phyloP scores from a whole-genome alignment of 2,797 vertebrate genomes.

The Neoniphon sammara region DNA sequence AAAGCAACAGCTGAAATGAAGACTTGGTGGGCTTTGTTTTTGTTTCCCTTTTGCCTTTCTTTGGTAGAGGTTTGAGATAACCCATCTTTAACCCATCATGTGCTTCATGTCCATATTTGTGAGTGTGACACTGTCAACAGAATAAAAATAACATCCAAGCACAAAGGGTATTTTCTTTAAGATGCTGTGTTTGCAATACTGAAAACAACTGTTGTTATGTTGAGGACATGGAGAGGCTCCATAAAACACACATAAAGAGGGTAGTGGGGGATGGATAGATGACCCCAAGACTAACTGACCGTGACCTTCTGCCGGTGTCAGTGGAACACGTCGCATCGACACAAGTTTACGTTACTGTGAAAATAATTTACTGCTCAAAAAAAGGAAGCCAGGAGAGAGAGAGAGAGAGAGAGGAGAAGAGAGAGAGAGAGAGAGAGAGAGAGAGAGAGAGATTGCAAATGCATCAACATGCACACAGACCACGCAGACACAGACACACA shows the following conservation, averaged over 20 bases:
- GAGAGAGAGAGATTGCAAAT: too few relatives aligned
- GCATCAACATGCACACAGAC: slow-evolving; percentile 4
- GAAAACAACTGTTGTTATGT: too few relatives aligned
- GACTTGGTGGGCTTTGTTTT: background rate
- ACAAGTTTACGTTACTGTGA: slow-evolving; percentile 19
- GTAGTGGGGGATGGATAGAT: background rate
- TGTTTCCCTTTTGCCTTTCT: background rate
- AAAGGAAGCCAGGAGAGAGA: too few relatives aligned
- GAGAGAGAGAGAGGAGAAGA: too few relatives aligned
- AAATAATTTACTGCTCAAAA: slow-evolving; percentile 30
- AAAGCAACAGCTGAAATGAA: background rate
- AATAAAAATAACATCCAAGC: too few relatives aligned
- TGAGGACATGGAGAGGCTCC: too few relatives aligned
- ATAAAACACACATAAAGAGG: too few relatives aligned
- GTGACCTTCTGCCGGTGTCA: background rate
- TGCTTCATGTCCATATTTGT: background rate
- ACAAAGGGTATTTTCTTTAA: too few relatives aligned
- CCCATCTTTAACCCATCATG: background rate
- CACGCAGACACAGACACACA: background rate
- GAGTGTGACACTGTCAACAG: too few relatives aligned
- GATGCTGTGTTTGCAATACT: too few relatives aligned
- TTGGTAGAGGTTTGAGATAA: background rate
- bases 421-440: too few relatives aligned
- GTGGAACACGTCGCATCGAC: background rate
- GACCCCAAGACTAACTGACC: background rate